These are phyloP conservation scores for Hybognathus amarus DNA, from an alignment of 2,797 vertebrate genomes.

Conservation along the genomic window DNA sequence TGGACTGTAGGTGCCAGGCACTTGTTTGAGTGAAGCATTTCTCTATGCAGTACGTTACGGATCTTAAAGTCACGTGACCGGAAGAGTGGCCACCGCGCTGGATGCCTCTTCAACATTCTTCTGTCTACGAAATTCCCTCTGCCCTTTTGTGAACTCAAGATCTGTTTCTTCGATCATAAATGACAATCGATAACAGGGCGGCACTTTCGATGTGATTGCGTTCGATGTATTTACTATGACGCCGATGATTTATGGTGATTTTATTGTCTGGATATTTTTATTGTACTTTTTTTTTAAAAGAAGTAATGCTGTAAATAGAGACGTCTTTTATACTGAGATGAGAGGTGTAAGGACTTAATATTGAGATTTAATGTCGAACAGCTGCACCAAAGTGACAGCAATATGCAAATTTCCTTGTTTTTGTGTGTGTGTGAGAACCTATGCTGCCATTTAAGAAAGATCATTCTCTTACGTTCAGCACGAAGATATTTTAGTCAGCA, in stretches of 20 bases:
- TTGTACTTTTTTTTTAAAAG: constrained; percentile 47
- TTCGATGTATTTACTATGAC: constrained; percentile 48
- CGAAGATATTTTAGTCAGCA: background rate
- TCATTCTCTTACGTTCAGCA: background rate
- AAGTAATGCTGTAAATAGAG: constrained; percentile 39
- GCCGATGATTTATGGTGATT: constrained; percentile 57
- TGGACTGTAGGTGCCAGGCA: constrained; percentile 81
- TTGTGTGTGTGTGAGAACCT: background rate
- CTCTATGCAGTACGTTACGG: constrained; percentile 63
- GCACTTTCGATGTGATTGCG: constrained; percentile 41
- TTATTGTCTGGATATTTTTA: constrained; percentile 53
- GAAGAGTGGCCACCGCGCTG: constrained; percentile 65
- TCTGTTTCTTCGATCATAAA: constrained; percentile 47
- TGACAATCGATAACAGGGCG: constrained; percentile 57
- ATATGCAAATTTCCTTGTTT: background rate
- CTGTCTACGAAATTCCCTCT: constrained; percentile 50
- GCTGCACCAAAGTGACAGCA: constrained; percentile 9
- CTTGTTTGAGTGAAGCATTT: constrained; percentile 64
- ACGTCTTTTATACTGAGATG: constrained; percentile 57
- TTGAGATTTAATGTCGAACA: constrained; percentile 16
- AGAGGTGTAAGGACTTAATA: constrained; percentile 27
- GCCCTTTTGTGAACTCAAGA: constrained; percentile 23
- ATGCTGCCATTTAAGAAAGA: constrained; percentile 17
- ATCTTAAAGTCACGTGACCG: constrained; percentile 51
- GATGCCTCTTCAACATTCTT: constrained; percentile 67